Conservation (phyloP, 2,113 vertebrate species). For the Actenoides lindsayi region DNA sequence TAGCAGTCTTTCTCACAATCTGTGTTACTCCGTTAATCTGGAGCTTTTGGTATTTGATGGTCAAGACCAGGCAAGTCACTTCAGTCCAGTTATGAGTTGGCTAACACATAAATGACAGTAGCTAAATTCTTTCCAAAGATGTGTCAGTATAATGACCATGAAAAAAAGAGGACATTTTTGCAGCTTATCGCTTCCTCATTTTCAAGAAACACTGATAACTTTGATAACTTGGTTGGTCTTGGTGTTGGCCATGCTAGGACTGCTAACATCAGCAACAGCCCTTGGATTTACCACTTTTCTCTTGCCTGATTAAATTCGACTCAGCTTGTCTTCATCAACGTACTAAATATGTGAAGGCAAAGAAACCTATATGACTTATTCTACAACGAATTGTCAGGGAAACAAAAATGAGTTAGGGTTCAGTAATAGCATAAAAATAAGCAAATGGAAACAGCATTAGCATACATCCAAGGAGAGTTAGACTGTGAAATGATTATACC, state of each 20-base stretch:
- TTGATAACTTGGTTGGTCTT: background rate
- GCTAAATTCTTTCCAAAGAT: background rate
- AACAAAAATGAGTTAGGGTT: background rate
- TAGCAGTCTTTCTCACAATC: background rate
- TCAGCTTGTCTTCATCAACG: background rate
- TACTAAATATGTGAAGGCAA: background rate
- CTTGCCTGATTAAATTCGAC: background rate
- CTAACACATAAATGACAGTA: background rate
- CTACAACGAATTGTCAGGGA: background rate
- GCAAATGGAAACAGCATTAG: background rate
- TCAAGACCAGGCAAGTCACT: conserved; percentile 34
- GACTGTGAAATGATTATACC: background rate
- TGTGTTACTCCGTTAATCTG: background rate
- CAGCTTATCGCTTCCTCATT: background rate
- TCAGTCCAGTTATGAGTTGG: background rate
- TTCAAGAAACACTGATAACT: background rate
- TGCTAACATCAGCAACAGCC: background rate
- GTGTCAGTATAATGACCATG: background rate
- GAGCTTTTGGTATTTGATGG: background rate
- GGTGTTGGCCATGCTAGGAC: background rate
- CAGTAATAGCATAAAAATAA: background rate
- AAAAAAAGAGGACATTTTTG: background rate
- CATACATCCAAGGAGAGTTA: background rate
- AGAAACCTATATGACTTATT: background rate
- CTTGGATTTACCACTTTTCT: background rate